Evolutionary conservation across 2,113 vertebrate species (phyloP).

Genomic region (Anguilla rostrata): DNA sequence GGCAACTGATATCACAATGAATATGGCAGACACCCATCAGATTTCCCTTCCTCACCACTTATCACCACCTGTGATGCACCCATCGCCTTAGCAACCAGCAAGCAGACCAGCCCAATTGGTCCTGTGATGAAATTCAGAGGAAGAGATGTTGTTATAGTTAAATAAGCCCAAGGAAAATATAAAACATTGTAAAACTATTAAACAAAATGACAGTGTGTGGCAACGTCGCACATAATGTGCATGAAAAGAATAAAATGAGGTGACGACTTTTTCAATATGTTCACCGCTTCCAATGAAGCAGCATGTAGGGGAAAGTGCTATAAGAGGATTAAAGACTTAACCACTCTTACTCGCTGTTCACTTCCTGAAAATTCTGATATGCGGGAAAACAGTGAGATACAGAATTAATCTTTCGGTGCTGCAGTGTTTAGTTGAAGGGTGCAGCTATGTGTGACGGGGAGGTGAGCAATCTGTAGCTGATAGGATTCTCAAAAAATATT

Average conservation of each 20-base stretch:
- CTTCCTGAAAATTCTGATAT: not conserved
- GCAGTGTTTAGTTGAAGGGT: not conserved
- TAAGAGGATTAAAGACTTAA: too few relatives aligned
- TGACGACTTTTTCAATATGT: too few relatives aligned
- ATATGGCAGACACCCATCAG: not conserved
- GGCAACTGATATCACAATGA: not conserved
- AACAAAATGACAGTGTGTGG: too few relatives aligned
- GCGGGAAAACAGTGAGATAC: not conserved
- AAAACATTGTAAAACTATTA: too few relatives aligned
- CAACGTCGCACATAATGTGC: too few relatives aligned
- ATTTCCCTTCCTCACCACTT: constrained; percentile 72
- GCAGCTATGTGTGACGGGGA: not conserved
- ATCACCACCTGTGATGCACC: constrained; percentile 83
- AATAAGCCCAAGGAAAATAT: too few relatives aligned
- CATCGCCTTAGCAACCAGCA: constrained; percentile 91
- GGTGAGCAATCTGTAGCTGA: not conserved
- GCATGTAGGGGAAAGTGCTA: too few relatives aligned
- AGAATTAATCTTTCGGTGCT: not conserved
- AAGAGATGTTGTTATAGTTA: not conserved
- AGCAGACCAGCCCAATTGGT: constrained; percentile 85
- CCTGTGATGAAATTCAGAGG: constrained; percentile 50
- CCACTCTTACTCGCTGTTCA: too few relatives aligned
- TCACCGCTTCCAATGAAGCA: too few relatives aligned
- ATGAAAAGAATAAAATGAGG: too few relatives aligned
- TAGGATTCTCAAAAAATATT: too few relatives aligned